Evolutionary conservation across 2,888 invertebrate genomes (phyloP).

Genomic region (Philaethria dido): DNA sequence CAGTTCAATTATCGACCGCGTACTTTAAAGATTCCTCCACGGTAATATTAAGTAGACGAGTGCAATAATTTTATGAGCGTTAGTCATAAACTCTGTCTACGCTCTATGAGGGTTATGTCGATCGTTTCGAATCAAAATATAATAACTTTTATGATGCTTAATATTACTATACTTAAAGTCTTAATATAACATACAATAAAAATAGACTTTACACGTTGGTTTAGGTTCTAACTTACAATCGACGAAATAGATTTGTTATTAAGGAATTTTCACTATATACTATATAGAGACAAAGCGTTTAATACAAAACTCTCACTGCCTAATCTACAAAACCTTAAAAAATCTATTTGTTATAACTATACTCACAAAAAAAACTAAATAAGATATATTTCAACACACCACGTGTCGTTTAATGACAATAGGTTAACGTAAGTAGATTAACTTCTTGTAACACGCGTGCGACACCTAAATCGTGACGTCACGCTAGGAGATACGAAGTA

Average conservation of each 20-base stretch:
- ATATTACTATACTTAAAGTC: too few species aligned
- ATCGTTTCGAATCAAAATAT: too few species aligned
- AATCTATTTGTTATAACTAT: not conserved
- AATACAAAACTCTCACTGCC: too few species aligned
- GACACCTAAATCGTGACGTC: conserved; percentile 78
- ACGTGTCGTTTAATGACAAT: conserved; percentile 11
- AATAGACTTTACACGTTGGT: too few species aligned
- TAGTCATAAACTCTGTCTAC: conserved; percentile 29
- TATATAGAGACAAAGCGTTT: too few species aligned
- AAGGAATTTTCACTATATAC: too few species aligned
- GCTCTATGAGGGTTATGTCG: not conserved
- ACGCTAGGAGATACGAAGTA: conserved; percentile 66
- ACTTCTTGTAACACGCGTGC: conserved; percentile 59
- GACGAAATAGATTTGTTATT: too few species aligned
- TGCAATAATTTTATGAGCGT: conserved; percentile 34
- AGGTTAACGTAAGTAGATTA: conserved; percentile 25
- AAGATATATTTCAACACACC: conserved; percentile 5
- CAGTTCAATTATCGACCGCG: conserved; percentile 30
- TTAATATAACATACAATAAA: too few species aligned
- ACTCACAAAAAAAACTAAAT: not conserved
- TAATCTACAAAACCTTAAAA: not conserved
- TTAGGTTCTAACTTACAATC: too few species aligned
- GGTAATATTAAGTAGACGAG: conserved; percentile 26
- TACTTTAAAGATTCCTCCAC: conserved; percentile 29
- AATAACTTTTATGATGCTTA: too few species aligned